Conservation (phyloP, 2,113 vertebrate genomes). For the Neodon shergylaensis region DNA sequence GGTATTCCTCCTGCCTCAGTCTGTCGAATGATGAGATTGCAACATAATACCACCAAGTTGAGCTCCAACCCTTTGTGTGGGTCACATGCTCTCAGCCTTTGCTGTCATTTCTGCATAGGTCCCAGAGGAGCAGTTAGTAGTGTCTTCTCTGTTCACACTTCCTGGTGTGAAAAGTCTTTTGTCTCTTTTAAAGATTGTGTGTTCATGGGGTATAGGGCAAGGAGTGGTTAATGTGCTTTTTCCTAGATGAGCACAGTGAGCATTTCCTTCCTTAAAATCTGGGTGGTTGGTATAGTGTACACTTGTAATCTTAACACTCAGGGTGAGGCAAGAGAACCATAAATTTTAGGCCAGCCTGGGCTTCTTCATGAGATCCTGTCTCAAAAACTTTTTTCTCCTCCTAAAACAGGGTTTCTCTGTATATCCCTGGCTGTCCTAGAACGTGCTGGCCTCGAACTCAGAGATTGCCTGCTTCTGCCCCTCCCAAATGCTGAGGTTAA, state of each 20-base stretch:
- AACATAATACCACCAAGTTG: not conserved
- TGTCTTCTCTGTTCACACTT: constrained; percentile 14
- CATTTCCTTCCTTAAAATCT: not conserved
- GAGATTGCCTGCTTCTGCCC: not conserved
- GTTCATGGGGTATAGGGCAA: not conserved
- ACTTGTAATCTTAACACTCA: not conserved
- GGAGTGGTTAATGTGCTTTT: not conserved
- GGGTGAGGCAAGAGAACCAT: not conserved
- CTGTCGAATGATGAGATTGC: not conserved
- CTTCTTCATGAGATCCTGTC: not conserved
- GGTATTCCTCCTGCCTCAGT: not conserved
- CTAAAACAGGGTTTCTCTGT: not conserved
- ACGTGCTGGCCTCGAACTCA: not conserved
- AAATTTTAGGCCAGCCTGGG: not conserved
- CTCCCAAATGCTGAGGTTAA: not conserved
- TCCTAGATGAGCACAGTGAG: constrained; percentile 4
- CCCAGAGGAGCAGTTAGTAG: not conserved
- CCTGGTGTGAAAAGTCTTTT: not conserved
- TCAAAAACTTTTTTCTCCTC: not conserved
- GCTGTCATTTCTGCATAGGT: not conserved
- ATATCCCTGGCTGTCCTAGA: not conserved
- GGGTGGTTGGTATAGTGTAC: not conserved
- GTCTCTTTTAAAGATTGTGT: constrained; percentile 33
- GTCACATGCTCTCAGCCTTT: not conserved
- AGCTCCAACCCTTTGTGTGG: not conserved